These are phyloP conservation scores for Drosophila limbata DNA, from an alignment of 2,888 invertebrate species.

Conservation along the genomic window DNA sequence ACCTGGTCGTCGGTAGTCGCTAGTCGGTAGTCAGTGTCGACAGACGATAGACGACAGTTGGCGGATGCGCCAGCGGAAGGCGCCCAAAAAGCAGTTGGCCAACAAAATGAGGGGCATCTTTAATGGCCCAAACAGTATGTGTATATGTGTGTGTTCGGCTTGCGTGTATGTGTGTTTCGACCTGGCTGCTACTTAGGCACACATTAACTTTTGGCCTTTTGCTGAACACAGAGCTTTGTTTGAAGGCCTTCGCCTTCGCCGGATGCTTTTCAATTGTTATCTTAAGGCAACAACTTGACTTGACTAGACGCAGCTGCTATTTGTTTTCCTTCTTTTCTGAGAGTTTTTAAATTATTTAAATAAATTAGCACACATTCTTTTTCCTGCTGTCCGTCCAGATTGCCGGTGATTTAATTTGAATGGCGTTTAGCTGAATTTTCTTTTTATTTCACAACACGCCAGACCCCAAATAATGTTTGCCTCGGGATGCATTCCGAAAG, in stretches of 20 bases:
- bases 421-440: conserved; percentile 60
- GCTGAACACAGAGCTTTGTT: conserved; percentile 63
- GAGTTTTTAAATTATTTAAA: conserved; percentile 76
- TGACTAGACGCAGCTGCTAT: conserved; percentile 76
- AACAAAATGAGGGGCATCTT: conserved; percentile 54
- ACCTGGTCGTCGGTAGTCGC: conserved; percentile 25
- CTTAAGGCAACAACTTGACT: conserved; percentile 60
- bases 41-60: conserved; percentile 43
- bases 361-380: conserved; percentile 69
- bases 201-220: conserved; percentile 80
- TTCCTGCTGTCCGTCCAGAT: conserved; percentile 53
- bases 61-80: conserved; percentile 35
- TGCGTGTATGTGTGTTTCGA: conserved; percentile 26
- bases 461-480: conserved; percentile 27
- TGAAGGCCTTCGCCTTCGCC: conserved; percentile 30
- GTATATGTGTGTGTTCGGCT: conserved; percentile 23
- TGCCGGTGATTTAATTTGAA: conserved; percentile 74
- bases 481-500: conserved; percentile 53
- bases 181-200: conserved; percentile 70
- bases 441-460: conserved; percentile 23
- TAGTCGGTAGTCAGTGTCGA: conserved; percentile 5
- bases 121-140: conserved; percentile 44
- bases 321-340: conserved; percentile 31
- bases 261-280: conserved; percentile 55
- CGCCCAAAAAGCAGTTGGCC: conserved; percentile 46